Evolutionary conservation across 2,888 invertebrate genomes (phyloP), one percentile per base, ranked within the genome.

Genomic region (Phaedon cochleariae): DNA sequence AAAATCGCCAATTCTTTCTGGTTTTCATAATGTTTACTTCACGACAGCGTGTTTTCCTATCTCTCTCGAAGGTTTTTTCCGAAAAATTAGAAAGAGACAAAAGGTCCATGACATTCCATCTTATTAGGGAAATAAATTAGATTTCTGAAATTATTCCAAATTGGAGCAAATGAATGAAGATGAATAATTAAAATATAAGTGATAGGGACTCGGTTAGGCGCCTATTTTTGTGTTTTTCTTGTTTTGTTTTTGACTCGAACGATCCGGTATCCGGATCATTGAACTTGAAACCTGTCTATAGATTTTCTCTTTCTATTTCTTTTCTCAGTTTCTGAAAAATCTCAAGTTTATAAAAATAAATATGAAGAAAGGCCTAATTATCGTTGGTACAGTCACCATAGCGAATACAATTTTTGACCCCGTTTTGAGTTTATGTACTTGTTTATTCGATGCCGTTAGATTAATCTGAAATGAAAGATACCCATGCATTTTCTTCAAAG

Each of bases 301-400:
- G 59, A 48, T 34, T 59, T 48, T 64, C 64, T 63, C 63, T 82
- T 82, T 82, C 81, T 79, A 76, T 81, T 82, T 82, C 81, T 81
- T 81, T 81, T 78, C 79, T 77, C 78, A 76, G 73, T 77, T 72
- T 72, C 78, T 78, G 78, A 78, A 80, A 82, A 82, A 81, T 78
- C 79, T 76, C 78, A 80, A 82, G 82, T 81, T 82, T 81, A 79
- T 82, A 81, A 82, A 83, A 82, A 82, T 82, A 82, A 82, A 82
- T 82, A 82, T 81, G 81, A 82, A 82, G 82, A 82, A 82, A 82
- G 82, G 81, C 81, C 80, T 77, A 81, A 81, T 81, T 79, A 79
- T 77, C 72, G 67, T 72, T 67, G 71, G 76, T 78, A 77, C 76
- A 76, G 73, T 78, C 77, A 62, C 74, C 73, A 72, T 69, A 80